Percentiles rank a stretch among this genome's conserved stretches.
phyloP scores from a whole-genome alignment of 2,113 vertebrate genomes.

The Microcebus murinus region DNA sequence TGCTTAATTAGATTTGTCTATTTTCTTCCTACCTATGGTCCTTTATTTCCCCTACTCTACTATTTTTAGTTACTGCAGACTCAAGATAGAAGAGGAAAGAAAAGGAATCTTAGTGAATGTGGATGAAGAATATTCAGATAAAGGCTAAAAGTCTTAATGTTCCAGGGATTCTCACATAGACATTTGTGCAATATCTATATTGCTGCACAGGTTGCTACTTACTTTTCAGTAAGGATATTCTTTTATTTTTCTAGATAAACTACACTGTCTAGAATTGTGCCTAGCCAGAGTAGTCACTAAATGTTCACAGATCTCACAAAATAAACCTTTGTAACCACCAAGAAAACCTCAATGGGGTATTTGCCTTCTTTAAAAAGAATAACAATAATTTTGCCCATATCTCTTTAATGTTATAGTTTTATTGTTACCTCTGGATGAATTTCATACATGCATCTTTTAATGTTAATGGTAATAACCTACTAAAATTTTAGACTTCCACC shows the following conservation, averaged over 20 bases:
- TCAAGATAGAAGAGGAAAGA: not conserved
- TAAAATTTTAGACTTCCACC: not conserved
- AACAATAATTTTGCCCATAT: not conserved
- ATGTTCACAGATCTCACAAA: not conserved
- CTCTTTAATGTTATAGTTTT: not conserved
- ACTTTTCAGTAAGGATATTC: not conserved
- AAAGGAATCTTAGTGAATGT: not conserved
- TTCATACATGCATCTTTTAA: not conserved
- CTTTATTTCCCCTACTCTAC: not conserved
- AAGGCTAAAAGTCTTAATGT: not conserved
- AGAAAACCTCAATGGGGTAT: not conserved
- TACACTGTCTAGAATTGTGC: not conserved
- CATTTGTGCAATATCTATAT: not conserved
- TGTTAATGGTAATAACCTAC: not conserved
- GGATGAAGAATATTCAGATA: not conserved
- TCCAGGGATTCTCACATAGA: not conserved
- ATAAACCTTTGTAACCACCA: not conserved
- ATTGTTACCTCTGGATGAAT: not conserved
- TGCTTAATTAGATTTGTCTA: slow-evolving; percentile 1
- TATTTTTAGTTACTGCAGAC: not conserved
- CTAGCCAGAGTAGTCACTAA: not conserved
- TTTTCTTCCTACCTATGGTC: not conserved
- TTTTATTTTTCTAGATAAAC: not conserved
- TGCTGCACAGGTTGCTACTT: not conserved
- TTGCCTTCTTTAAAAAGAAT: not conserved